Percentiles rank a stretch among this genome's conserved stretches.
Evolutionary conservation across 2,888 invertebrate species (phyloP).

Genomic region (Melieria omissa): DNA sequence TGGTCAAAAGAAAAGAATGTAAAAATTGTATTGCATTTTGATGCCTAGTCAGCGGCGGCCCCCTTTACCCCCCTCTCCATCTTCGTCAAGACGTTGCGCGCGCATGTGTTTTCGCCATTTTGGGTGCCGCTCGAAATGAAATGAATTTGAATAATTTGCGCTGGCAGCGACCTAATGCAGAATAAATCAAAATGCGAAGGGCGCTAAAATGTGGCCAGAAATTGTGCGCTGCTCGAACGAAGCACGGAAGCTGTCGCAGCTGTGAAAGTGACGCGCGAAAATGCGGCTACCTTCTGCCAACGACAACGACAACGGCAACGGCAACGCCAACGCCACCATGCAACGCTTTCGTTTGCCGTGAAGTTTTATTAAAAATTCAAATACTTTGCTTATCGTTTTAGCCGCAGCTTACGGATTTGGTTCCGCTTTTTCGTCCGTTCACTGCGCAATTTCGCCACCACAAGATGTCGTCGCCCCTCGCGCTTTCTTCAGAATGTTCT

Average conservation of each 20-base stretch:
- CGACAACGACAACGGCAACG: neutral
- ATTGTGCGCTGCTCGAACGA: no score
- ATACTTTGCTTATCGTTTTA: constrained; percentile 42
- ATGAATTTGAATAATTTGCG: constrained; percentile 49
- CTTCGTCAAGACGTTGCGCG: no score
- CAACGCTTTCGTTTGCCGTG: constrained; percentile 18
- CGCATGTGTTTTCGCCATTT: no score
- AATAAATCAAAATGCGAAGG: constrained; percentile 29
- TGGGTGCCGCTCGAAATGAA: constrained; percentile 16
- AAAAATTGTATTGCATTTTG: no score
- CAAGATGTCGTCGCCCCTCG: neutral
- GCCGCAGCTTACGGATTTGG: constrained; percentile 28
- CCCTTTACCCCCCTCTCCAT: no score
- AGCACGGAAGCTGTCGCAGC: constrained; percentile 16
- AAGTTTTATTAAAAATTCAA: constrained; percentile 45
- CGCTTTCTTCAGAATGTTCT: constrained; percentile 19
- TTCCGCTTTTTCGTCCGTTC: neutral
- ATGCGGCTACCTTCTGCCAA: constrained; percentile 12
- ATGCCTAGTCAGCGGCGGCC: no score
- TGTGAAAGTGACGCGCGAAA: constrained; percentile 22
- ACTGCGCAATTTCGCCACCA: neutral
- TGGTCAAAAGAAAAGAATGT: no score
- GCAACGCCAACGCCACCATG: neutral
- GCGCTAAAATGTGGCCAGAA: no score
- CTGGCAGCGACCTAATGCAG: constrained; percentile 26